These are phyloP conservation scores for Eudasyphora cyanicolor DNA, from an alignment of 2,888 invertebrate genomes.

Conservation along the genomic window DNA sequence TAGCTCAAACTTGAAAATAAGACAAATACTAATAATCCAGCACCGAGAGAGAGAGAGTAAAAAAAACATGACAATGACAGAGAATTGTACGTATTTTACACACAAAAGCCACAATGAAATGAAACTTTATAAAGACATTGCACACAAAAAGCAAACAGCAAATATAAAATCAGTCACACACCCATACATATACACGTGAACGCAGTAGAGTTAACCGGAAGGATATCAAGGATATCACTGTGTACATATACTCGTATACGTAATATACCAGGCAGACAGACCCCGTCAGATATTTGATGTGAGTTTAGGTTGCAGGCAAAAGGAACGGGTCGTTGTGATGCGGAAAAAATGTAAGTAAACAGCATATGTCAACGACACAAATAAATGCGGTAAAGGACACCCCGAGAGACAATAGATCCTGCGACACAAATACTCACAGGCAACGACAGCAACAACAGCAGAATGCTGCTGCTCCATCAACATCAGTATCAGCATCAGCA, in stretches of 20 bases:
- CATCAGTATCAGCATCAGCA: slow-evolving; percentile 33
- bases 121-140: slow-evolving; percentile 47
- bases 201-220: background rate
- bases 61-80: slow-evolving; percentile 9
- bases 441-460: background rate
- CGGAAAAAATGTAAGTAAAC: slow-evolving; percentile 36
- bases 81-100: slow-evolving; percentile 42
- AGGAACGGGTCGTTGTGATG: background rate
- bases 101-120: slow-evolving; percentile 57
- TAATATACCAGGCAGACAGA: background rate
- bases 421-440: slow-evolving; percentile 21
- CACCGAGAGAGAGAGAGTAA: background rate
- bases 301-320: background rate
- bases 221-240: background rate
- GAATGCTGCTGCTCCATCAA: background rate
- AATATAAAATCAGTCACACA: background rate
- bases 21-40: background rate
- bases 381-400: slow-evolving; percentile 61
- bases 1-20: slow-evolving; percentile 1
- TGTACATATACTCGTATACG: background rate
- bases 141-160: background rate
- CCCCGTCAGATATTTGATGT: background rate
- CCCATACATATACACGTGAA: background rate
- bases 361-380: slow-evolving; percentile 59
- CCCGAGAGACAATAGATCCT: slow-evolving; percentile 35